Evolutionary conservation across 1,140 invertebrate species (phyloP).

Genomic region (Limonius californicus): DNA sequence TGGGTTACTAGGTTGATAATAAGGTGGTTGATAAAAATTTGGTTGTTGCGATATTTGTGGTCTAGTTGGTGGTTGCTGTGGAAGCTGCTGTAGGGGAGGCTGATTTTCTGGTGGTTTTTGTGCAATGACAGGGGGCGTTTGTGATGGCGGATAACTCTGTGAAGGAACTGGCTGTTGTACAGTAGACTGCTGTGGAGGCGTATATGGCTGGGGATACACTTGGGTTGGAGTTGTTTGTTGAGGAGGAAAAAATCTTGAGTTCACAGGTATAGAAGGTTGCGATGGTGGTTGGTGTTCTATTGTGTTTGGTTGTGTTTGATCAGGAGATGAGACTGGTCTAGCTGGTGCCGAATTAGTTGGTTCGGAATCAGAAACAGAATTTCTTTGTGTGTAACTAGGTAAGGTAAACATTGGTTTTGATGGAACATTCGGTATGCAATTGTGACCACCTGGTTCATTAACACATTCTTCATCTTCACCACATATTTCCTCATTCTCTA

Average conservation of each 20-base stretch:
- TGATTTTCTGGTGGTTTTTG: not conserved
- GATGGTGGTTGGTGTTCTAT: no score
- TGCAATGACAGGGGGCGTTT: not conserved
- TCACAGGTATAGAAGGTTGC: no score
- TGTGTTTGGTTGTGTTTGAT: no score
- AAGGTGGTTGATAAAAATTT: not conserved
- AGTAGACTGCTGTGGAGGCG: no score
- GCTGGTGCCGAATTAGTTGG: no score
- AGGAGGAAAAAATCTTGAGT: no score
- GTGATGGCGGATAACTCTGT: not conserved
- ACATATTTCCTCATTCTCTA: conserved; percentile 59
- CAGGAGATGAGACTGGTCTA: no score
- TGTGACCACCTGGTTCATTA: conserved; percentile 70
- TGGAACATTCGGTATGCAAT: conserved; percentile 54
- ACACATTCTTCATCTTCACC: conserved; percentile 60
- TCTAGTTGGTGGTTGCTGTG: conserved; percentile 15
- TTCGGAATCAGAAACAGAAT: no score
- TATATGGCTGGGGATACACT: no score
- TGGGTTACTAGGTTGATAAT: not conserved
- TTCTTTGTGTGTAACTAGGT: no score
- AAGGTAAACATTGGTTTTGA: not conserved
- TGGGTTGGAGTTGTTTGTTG: no score
- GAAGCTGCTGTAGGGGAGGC: not conserved
- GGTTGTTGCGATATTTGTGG: not conserved
- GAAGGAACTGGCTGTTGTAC: no score